Percentiles rank a stretch among this genome's conserved stretches.
phyloP scores from a whole-genome alignment of 2,797 vertebrate genomes.

The Betta splendens region DNA sequence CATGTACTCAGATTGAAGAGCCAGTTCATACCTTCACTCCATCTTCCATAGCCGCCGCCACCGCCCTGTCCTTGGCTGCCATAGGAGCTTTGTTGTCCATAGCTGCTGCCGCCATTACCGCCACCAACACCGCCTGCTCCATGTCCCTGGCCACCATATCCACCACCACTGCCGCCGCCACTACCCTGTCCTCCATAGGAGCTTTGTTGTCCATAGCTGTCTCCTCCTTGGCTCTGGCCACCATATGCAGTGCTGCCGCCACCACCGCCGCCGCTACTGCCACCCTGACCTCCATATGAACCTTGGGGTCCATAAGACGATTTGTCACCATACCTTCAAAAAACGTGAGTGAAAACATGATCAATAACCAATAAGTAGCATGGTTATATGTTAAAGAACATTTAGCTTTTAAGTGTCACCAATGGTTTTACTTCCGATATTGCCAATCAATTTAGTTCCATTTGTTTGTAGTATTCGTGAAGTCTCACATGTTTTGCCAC shows the following conservation, averaged over 20 bases:
- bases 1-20: neutral
- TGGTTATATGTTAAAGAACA: too few species aligned
- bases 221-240: slow-evolving; percentile 59
- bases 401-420: too few species aligned
- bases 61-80: slow-evolving; percentile 14
- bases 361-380: neutral
- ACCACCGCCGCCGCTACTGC: too few species aligned
- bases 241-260: slow-evolving; percentile 59
- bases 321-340: slow-evolving; percentile 76
- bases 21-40: slow-evolving; percentile 71
- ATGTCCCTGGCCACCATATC: slow-evolving; percentile 63
- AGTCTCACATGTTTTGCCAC: too few species aligned
- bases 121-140: slow-evolving; percentile 19
- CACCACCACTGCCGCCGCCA: slow-evolving; percentile 17
- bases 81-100: neutral
- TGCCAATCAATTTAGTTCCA: too few species aligned
- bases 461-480: too few species aligned
- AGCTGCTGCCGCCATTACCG: too few species aligned
- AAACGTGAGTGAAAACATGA: neutral
- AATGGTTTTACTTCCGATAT: too few species aligned
- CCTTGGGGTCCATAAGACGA: slow-evolving; percentile 48
- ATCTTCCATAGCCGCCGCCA: slow-evolving; percentile 67
- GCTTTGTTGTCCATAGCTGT: slow-evolving; percentile 63
- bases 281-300: slow-evolving; percentile 36
- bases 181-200: slow-evolving; percentile 62